Conservation (phyloP, 2,113 vertebrate genomes). For the Mastomys natalensis region DNA sequence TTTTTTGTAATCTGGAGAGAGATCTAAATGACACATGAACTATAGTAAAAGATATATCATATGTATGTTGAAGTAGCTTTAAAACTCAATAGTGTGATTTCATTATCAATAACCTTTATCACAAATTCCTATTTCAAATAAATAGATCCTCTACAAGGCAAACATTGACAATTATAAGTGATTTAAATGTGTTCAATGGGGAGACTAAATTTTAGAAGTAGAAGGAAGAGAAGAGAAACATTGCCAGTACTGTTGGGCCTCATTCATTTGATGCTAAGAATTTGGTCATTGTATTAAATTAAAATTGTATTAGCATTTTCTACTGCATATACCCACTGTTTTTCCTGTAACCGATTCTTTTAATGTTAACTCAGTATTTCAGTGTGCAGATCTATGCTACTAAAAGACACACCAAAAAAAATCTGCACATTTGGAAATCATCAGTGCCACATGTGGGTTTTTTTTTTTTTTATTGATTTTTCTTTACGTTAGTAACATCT, state of each 20-base stretch:
- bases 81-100: neutral
- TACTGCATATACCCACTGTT: neutral
- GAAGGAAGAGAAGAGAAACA: neutral
- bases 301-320: neutral
- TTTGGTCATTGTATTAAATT: neutral
- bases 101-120: neutral
- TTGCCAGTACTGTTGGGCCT: neutral
- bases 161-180: neutral
- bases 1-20: slow-evolving; percentile 14
- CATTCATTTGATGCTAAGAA: neutral
- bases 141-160: neutral
- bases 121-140: slow-evolving; percentile 25
- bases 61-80: neutral
- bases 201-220: neutral
- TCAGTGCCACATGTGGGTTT: neutral
- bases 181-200: neutral
- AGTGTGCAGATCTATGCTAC: neutral
- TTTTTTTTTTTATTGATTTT: neutral
- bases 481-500: neutral
- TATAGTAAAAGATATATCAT: neutral
- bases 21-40: neutral
- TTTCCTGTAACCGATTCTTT: neutral
- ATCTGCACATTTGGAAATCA: neutral
- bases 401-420: neutral
- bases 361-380: neutral